Percentiles rank a stretch among this genome's conserved stretches.
Evolutionary conservation across 2,888 invertebrate species (phyloP).

Genomic region (Crepidodera aurea): DNA sequence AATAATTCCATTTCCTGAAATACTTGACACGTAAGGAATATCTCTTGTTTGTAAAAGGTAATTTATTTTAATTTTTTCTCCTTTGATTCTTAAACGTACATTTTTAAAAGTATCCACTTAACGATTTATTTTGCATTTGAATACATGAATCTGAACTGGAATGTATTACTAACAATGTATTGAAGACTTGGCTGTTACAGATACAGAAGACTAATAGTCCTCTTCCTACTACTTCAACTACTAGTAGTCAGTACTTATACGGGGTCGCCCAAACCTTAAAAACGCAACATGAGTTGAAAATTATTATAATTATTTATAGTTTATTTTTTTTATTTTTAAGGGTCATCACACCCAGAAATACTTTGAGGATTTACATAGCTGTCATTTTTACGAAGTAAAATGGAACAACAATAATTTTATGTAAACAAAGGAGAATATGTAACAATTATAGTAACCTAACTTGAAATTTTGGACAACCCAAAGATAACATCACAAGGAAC

Average conservation of each 20-base stretch:
- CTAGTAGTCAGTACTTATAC: neutral
- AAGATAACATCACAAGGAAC: no score
- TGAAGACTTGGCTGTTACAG: slow-evolving; percentile 1
- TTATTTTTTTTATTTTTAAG: no score
- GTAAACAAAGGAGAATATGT: no score
- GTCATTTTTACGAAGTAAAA: no score
- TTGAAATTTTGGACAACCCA: no score
- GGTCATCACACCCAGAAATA: no score
- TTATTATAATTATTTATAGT: no score
- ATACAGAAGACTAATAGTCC: slow-evolving; percentile 5
- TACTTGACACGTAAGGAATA: neutral
- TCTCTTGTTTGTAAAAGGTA: neutral
- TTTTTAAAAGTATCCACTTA: slow-evolving; percentile 1
- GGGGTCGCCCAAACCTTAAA: neutral
- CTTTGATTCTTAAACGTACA: neutral
- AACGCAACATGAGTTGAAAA: no score
- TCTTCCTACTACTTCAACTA: neutral
- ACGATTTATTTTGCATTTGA: neutral
- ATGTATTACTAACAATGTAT: slow-evolving; percentile 3
- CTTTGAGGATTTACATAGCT: no score
- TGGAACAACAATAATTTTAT: no score
- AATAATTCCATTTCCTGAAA: neutral
- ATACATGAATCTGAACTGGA: neutral
- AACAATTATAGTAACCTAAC: no score
- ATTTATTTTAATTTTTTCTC: no score